Conservation (phyloP, 2,113 vertebrate genomes). For the Phoenicopterus ruber region DNA sequence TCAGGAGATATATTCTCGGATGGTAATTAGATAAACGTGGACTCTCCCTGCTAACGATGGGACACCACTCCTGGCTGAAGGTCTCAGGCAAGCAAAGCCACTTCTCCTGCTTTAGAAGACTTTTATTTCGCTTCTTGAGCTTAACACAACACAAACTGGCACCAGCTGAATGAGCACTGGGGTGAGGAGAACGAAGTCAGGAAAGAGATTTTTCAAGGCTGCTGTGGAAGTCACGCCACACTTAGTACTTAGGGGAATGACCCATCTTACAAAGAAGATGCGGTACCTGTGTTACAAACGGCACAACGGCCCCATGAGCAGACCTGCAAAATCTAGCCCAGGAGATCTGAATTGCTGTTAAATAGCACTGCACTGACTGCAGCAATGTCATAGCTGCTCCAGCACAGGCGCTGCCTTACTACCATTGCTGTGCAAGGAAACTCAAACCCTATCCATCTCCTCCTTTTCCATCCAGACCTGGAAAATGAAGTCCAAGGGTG, state of each 20-base stretch:
- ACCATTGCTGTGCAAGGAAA: background rate
- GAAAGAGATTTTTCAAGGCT: background rate
- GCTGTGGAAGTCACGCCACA: background rate
- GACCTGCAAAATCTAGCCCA: background rate
- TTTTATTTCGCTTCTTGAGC: background rate
- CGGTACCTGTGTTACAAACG: fast-evolving
- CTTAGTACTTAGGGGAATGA: background rate
- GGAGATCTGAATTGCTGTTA: background rate
- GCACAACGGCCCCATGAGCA: background rate
- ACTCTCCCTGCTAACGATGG: background rate
- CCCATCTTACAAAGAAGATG: background rate
- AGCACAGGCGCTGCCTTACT: background rate
- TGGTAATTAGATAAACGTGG: background rate
- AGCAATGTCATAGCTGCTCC: background rate
- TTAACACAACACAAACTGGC: background rate
- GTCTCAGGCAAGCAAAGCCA: background rate
- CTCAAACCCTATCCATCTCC: background rate
- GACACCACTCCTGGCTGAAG: background rate
- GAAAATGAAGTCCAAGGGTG: background rate
- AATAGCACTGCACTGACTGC: background rate
- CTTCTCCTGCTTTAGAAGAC: background rate
- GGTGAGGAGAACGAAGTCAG: background rate
- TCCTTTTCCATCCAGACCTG: background rate
- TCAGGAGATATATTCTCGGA: background rate
- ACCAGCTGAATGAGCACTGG: background rate